phyloP scores from a whole-genome alignment of 2,797 vertebrate species.

The Toxotes lorentzi region DNA sequence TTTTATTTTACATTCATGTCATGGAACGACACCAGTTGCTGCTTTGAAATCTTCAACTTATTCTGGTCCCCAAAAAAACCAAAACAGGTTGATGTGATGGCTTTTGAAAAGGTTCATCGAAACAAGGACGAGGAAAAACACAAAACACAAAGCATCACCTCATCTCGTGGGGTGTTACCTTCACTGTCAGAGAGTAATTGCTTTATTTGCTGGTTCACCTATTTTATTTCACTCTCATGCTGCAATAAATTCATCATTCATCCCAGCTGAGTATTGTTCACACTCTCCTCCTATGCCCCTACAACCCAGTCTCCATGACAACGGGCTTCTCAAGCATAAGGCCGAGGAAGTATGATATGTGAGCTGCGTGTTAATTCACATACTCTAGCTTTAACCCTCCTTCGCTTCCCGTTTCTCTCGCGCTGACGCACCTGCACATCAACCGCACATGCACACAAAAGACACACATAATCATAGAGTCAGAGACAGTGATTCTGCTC shows the following conservation, averaged over 20 bases:
- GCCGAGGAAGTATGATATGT: constrained; percentile 83
- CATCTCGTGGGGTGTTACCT: background rate
- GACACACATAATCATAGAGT: constrained; percentile 37
- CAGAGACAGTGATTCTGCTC: constrained; percentile 55
- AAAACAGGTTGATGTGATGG: background rate
- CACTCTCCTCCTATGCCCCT: constrained; percentile 67
- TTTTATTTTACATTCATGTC: background rate
- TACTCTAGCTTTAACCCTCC: constrained; percentile 47
- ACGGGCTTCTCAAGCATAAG: constrained; percentile 82
- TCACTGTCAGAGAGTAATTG: constrained; percentile 6
- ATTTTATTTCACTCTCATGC: constrained; percentile 31
- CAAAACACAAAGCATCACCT: background rate
- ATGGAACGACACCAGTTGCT: background rate
- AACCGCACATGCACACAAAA: constrained; percentile 11
- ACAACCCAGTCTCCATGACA: constrained; percentile 89
- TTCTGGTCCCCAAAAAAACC: background rate
- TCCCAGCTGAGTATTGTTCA: constrained; percentile 52
- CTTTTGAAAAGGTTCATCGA: constrained; percentile 26
- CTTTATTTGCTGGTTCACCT: constrained; percentile 13
- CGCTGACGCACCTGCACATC: constrained; percentile 16
- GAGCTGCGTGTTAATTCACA: constrained; percentile 85
- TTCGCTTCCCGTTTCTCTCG: constrained; percentile 27
- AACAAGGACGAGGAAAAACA: background rate
- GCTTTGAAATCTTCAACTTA: background rate
- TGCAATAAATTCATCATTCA: constrained; percentile 56